Evolutionary conservation across 23 tunicate species (phyloP).

Genomic region (Ascidia mentula): DNA sequence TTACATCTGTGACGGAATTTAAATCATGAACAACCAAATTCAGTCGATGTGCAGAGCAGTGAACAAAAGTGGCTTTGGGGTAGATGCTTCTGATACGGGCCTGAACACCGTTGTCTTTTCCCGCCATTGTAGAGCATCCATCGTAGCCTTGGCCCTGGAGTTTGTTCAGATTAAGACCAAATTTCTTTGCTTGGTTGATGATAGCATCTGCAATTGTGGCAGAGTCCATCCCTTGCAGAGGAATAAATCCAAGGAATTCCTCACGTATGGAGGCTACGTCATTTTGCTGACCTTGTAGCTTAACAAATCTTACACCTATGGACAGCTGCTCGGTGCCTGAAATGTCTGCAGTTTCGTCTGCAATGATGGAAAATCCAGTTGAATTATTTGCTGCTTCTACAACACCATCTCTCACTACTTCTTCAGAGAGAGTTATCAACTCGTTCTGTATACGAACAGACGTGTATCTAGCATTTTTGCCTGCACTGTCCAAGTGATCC

Average conservation of each 20-base stretch:
- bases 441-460: conserved; percentile 9
- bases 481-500: not conserved
- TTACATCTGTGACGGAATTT: not conserved
- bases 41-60: not conserved
- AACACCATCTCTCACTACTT: conserved; percentile 4
- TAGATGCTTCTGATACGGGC: not conserved
- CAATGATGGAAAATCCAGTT: no score
- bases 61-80: not conserved
- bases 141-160: no score
- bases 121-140: no score
- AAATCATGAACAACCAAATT: not conserved
- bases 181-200: no score
- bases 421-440: conserved; percentile 7
- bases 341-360: no score
- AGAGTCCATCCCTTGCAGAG: no score
- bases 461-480: not conserved
- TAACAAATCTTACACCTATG: not conserved
- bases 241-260: no score
- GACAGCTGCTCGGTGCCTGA: conserved; percentile 6
- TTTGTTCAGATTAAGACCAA: not conserved
- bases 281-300: conserved; percentile 6
- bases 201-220: no score
- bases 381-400: not conserved
- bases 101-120: conserved; percentile 16
- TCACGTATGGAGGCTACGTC: no score